Evolutionary conservation across 2,888 invertebrate species (phyloP).

Genomic region (Drosophila subquinaria): DNA sequence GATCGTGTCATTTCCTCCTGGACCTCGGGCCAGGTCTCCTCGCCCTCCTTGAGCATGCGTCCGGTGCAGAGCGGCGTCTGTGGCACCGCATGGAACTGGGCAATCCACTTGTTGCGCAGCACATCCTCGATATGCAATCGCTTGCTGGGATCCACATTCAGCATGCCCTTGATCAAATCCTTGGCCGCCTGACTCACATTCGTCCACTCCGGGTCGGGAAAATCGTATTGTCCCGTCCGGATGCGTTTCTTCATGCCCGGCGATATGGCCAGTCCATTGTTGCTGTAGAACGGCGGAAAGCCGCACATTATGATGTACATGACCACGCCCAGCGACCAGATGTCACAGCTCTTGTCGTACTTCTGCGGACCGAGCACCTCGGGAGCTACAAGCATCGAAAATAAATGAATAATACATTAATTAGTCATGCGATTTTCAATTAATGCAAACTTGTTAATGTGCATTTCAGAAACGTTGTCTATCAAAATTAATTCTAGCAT

Average conservation of each 20-base stretch:
- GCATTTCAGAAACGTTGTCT: too few relatives aligned
- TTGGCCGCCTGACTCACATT: slow-evolving; percentile 97
- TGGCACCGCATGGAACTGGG: slow-evolving; percentile 93
- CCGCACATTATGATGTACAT: slow-evolving; percentile 99
- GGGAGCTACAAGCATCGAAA: slow-evolving; percentile 77
- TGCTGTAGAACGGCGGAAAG: slow-evolving; percentile 99
- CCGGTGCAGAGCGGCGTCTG: slow-evolving; percentile 97
- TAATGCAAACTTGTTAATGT: too few relatives aligned
- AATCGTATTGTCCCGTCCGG: slow-evolving; percentile 98
- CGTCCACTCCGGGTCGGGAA: slow-evolving; percentile 98
- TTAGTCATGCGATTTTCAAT: neutral
- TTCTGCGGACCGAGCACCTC: slow-evolving; percentile 98
- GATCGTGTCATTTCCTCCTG: slow-evolving; percentile 99
- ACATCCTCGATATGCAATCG: slow-evolving; percentile 96
- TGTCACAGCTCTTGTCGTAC: slow-evolving; percentile 99
- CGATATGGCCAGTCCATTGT: slow-evolving; percentile 98
- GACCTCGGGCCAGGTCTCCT: slow-evolving; percentile 98
- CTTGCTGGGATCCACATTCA: slow-evolving; percentile 96
- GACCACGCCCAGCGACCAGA: slow-evolving; percentile 99
- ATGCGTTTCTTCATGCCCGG: slow-evolving; percentile 98
- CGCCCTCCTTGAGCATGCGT: slow-evolving; percentile 94
- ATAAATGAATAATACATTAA: neutral
- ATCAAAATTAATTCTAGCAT: too few relatives aligned
- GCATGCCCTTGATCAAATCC: slow-evolving; percentile 96
- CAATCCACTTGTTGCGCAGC: slow-evolving; percentile 94